phyloP scores from a whole-genome alignment of 2,888 invertebrate genomes.

The Gandaritis pyraliata region DNA sequence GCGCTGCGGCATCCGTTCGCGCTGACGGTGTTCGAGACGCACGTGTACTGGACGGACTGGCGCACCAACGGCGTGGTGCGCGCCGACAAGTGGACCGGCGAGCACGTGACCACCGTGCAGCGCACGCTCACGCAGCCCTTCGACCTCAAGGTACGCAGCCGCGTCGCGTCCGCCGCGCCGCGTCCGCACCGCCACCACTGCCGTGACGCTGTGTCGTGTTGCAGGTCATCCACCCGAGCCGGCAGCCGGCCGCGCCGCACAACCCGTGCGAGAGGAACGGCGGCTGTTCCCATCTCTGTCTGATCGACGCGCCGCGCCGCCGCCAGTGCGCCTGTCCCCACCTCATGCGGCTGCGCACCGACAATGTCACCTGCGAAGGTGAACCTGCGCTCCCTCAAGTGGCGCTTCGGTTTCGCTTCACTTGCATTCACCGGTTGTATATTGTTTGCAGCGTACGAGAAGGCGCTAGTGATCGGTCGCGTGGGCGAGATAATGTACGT shows the following conservation, averaged over 20 bases:
- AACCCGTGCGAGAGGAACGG: constrained; percentile 90
- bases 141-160: constrained; percentile 89
- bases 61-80: constrained; percentile 92
- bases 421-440: too few species aligned
- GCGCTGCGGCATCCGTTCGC: constrained; percentile 95
- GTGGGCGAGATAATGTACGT: constrained; percentile 92
- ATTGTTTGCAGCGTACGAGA: constrained; percentile 87
- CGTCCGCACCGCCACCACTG: neutral
- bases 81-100: constrained; percentile 94
- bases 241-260: constrained; percentile 63
- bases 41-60: constrained; percentile 98
- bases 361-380: constrained; percentile 76
- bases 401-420: neutral
- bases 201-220: constrained; percentile 72
- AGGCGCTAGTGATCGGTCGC: constrained; percentile 90
- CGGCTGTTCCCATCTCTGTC: constrained; percentile 92
- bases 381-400: constrained; percentile 4
- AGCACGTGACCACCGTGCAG: constrained; percentile 91
- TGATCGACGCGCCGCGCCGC: constrained; percentile 86
- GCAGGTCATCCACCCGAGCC: constrained; percentile 72
- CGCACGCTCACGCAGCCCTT: constrained; percentile 94
- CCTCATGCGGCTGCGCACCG: constrained; percentile 89
- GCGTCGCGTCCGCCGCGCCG: neutral
- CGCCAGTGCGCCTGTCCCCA: constrained; percentile 94
- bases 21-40: constrained; percentile 92